phyloP scores from a whole-genome alignment of 2,888 invertebrate species.

The Pherbina coryleti region DNA sequence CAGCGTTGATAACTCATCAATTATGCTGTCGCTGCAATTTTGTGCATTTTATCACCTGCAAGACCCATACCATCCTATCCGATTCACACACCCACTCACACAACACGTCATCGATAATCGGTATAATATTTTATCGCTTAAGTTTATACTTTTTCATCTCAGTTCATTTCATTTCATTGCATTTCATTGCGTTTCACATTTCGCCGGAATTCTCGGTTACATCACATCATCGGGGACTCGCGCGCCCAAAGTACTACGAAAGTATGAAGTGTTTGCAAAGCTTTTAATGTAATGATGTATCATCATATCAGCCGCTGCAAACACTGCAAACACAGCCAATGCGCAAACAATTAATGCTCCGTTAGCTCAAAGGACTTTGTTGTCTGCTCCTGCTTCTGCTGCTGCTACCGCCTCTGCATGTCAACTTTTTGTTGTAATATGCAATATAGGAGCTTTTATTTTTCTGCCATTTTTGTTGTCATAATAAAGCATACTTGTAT shows the following conservation, averaged over 20 bases:
- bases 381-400: neutral
- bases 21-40: constrained; percentile 20
- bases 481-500: neutral
- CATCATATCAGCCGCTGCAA: constrained; percentile 50
- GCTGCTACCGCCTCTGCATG: neutral
- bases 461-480: neutral
- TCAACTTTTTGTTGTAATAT: neutral
- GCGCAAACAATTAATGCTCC: constrained; percentile 21
- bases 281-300: constrained; percentile 65
- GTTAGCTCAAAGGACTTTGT: constrained; percentile 18
- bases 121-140: constrained; percentile 25
- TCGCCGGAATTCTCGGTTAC: neutral
- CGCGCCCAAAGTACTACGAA: neutral
- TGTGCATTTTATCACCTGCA: neutral
- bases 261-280: constrained; percentile 56
- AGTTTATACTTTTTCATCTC: constrained; percentile 2
- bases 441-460: neutral
- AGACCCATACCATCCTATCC: too few species aligned
- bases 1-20: constrained; percentile 20
- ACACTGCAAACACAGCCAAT: constrained; percentile 22
- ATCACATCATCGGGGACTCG: neutral
- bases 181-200: constrained; percentile 18
- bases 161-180: constrained; percentile 24
- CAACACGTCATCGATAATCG: constrained; percentile 10
- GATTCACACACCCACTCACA: too few species aligned